Conservation (phyloP, 2,797 vertebrate species). For the Stomatorhinus walkeri region DNA sequence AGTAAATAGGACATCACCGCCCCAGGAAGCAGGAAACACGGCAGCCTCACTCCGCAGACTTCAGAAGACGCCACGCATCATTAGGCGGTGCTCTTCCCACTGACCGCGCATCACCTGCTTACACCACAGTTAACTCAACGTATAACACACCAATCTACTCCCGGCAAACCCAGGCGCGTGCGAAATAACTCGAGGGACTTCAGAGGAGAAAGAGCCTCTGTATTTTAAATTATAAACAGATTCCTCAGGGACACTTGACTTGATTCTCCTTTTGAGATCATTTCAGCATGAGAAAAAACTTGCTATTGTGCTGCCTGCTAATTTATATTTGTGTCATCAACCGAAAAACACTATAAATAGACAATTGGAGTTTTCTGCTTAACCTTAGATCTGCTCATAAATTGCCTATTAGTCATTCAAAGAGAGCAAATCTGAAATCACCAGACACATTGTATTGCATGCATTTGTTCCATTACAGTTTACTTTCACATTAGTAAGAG, state of each 20-base stretch:
- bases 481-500: neutral
- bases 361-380: neutral
- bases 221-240: neutral
- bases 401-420: neutral
- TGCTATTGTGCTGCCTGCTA: neutral
- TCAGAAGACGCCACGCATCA: slow-evolving; percentile 14
- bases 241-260: neutral
- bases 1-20: neutral
- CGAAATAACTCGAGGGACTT: slow-evolving; percentile 17
- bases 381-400: neutral
- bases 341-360: neutral
- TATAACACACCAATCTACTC: slow-evolving; percentile 29
- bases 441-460: neutral
- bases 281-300: neutral
- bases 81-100: slow-evolving; percentile 19
- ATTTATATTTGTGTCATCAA: slow-evolving; percentile 23
- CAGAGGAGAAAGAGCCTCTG: slow-evolving; percentile 21
- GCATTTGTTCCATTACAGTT: neutral
- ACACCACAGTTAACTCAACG: slow-evolving; percentile 25
- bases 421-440: neutral
- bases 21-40: neutral
- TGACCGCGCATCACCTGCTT: slow-evolving; percentile 20
- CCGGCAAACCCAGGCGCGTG: neutral
- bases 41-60: too few species aligned
- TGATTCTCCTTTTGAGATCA: slow-evolving; percentile 14